phyloP scores from a whole-genome alignment of 2,888 invertebrate genomes.

The Gryllus longicercus region DNA sequence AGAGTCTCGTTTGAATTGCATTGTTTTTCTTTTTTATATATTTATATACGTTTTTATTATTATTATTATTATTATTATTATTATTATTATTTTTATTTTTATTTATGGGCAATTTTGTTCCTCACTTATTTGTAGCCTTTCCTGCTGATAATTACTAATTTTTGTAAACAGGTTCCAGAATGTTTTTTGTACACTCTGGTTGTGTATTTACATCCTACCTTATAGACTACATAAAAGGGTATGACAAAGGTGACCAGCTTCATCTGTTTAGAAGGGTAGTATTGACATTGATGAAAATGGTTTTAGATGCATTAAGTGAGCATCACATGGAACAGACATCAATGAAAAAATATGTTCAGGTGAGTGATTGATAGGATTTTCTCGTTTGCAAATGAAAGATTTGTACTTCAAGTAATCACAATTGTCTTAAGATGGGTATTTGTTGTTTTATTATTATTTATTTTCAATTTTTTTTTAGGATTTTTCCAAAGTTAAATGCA shows the following conservation, averaged over 20 bases:
- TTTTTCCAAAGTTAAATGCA: background rate
- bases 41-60: too few species aligned
- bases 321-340: background rate
- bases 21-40: too few species aligned
- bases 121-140: background rate
- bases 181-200: background rate
- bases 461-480: background rate
- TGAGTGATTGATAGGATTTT: background rate
- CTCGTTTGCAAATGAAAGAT: background rate
- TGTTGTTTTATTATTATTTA: background rate
- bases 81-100: too few species aligned
- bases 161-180: background rate
- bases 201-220: background rate
- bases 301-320: background rate
- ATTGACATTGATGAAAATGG: background rate
- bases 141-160: background rate
- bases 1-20: too few species aligned
- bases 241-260: background rate
- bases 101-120: background rate
- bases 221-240: background rate
- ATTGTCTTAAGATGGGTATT: background rate
- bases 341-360: constrained; percentile 17
- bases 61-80: too few species aligned
- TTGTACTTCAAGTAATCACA: too few species aligned
- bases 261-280: background rate